A percentile compares a stretch with the other conserved stretches of the same genome.
Evolutionary conservation across 2,113 vertebrate genomes (phyloP).

Genomic region (Parus major): DNA sequence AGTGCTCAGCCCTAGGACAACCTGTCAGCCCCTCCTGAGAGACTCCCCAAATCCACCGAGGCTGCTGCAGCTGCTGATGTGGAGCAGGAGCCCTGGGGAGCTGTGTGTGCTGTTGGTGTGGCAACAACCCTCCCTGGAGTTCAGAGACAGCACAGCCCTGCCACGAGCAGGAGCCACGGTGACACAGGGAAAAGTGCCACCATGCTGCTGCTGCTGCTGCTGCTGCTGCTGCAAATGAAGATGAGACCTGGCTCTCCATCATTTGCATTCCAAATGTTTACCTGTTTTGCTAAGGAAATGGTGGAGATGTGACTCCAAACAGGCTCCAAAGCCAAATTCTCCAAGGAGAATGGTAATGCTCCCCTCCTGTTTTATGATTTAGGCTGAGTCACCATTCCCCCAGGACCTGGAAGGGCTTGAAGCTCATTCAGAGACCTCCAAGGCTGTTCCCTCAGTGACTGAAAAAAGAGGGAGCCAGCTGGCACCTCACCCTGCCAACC

Average conservation of each 20-base stretch:
- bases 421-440: background rate
- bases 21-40: background rate
- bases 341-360: background rate
- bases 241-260: background rate
- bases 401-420: background rate
- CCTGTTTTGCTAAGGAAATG: background rate
- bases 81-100: background rate
- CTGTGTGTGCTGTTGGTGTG: background rate
- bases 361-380: background rate
- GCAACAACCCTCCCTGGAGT: background rate
- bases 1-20: background rate
- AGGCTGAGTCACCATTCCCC: background rate
- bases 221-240: background rate
- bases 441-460: background rate
- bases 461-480: background rate
- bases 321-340: background rate
- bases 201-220: background rate
- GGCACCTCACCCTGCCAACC: background rate
- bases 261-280: background rate
- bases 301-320: background rate
- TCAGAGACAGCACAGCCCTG: background rate
- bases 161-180: background rate
- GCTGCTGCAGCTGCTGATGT: background rate
- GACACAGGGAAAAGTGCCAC: background rate
- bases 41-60: background rate